These are phyloP conservation scores for Adelognathus sp. DNA, from an alignment of 2,888 invertebrate genomes.

Conservation along the genomic window DNA sequence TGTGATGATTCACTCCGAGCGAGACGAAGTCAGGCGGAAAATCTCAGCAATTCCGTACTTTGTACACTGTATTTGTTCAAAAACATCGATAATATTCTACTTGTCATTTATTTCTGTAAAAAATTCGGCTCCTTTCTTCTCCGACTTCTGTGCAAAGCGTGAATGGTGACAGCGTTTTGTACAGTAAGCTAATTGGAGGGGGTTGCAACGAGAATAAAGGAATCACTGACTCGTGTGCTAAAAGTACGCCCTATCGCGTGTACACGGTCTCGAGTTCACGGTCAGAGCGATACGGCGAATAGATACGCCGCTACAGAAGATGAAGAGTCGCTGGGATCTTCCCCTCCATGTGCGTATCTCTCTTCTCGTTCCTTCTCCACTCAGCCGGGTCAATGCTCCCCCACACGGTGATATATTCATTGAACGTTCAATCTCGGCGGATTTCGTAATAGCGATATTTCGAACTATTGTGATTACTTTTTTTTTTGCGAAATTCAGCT, in stretches of 20 bases:
- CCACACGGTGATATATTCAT: not conserved
- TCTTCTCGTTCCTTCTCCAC: not conserved
- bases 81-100: too few species aligned
- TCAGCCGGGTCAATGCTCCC: not conserved
- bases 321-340: not conserved
- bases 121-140: not conserved
- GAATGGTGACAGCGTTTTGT: slow-evolving; percentile 46
- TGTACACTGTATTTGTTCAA: too few species aligned
- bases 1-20: too few species aligned
- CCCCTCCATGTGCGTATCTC: not conserved
- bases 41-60: not conserved
- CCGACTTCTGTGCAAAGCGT: not conserved
- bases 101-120: not conserved
- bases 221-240: slow-evolving; percentile 8
- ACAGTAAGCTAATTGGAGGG: slow-evolving; percentile 18
- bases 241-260: slow-evolving; percentile 50
- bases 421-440: not conserved
- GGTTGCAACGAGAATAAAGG: not conserved
- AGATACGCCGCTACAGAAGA: slow-evolving; percentile 25
- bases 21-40: too few species aligned
- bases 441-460: not conserved
- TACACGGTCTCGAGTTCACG: slow-evolving; percentile 56
- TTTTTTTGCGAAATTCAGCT: not conserved
- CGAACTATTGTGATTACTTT: not conserved
- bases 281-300: slow-evolving; percentile 45